Conservation (phyloP, 2,113 vertebrate genomes). For the Hemiscyllium ocellatum region DNA sequence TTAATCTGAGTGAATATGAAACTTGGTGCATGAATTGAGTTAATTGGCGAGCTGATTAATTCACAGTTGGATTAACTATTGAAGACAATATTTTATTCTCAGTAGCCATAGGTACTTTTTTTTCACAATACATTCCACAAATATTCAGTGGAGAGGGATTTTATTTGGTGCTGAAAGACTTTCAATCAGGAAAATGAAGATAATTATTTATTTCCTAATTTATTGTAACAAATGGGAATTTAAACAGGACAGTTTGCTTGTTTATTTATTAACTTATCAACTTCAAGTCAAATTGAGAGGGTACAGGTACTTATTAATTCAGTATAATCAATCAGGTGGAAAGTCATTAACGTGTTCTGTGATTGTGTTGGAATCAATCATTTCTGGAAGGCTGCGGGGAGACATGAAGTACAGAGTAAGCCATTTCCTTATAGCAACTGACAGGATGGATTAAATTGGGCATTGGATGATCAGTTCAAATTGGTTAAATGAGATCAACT, state of each 20-base stretch:
- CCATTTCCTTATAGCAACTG: not conserved
- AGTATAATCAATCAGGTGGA: not conserved
- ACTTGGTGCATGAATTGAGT: not conserved
- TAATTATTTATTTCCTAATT: conserved; percentile 22
- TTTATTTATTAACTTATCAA: not conserved
- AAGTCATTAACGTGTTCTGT: not conserved
- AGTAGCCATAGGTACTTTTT: not conserved
- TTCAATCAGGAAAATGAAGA: not conserved
- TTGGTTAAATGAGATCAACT: not conserved
- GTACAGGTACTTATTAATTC: not conserved
- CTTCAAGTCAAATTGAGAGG: not conserved
- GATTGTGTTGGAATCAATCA: not conserved
- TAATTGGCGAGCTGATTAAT: not conserved
- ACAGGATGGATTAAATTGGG: not conserved
- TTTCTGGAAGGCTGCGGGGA: not conserved
- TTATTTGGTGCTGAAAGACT: not conserved
- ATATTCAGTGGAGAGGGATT: not conserved
- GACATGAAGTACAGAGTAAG: not conserved
- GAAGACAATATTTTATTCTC: not conserved
- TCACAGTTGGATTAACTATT: not conserved
- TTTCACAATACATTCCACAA: not conserved
- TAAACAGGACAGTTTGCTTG: not conserved
- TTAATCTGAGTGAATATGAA: not conserved
- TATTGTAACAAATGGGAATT: not conserved
- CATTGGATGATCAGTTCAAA: not conserved